Conservation (phyloP, 2,888 invertebrate genomes). For the Spodoptera littoralis region DNA sequence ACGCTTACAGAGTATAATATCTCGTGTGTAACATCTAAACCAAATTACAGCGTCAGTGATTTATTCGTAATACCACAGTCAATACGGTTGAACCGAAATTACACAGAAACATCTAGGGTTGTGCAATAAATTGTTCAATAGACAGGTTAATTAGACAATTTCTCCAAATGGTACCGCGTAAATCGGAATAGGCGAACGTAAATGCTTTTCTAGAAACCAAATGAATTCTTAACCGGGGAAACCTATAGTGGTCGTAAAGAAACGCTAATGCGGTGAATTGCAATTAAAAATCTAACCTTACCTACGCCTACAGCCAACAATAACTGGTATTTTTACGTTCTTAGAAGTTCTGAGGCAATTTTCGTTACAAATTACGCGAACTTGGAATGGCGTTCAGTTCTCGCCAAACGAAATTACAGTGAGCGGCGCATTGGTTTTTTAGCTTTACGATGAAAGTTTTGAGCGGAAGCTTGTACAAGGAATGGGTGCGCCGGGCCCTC, state of each 20-base stretch:
- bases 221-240: constrained; percentile 70
- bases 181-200: constrained; percentile 73
- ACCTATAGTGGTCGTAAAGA: constrained; percentile 58
- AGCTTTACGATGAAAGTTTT: constrained; percentile 71
- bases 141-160: constrained; percentile 86
- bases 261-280: constrained; percentile 49
- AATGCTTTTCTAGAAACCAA: constrained; percentile 69
- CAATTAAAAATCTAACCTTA: constrained; percentile 50
- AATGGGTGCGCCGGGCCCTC: constrained; percentile 65
- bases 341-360: constrained; percentile 34
- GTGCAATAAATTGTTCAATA: constrained; percentile 82
- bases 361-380: constrained; percentile 50
- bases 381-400: constrained; percentile 41
- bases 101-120: constrained; percentile 72
- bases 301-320: constrained; percentile 11
- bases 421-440: constrained; percentile 66
- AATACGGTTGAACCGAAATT: constrained; percentile 76
- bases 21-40: constrained; percentile 58
- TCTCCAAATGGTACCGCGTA: constrained; percentile 76
- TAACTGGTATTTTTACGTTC: constrained; percentile 34
- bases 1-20: constrained; percentile 38
- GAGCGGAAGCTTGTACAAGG: constrained; percentile 71
- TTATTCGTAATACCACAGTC: constrained; percentile 74
- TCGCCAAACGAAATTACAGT: constrained; percentile 46
- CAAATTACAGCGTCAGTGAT: constrained; percentile 68